Base-by-base conservation (phyloP, 2,113 vertebrate genomes). In the Chaenocephalus aceratus region DNA sequence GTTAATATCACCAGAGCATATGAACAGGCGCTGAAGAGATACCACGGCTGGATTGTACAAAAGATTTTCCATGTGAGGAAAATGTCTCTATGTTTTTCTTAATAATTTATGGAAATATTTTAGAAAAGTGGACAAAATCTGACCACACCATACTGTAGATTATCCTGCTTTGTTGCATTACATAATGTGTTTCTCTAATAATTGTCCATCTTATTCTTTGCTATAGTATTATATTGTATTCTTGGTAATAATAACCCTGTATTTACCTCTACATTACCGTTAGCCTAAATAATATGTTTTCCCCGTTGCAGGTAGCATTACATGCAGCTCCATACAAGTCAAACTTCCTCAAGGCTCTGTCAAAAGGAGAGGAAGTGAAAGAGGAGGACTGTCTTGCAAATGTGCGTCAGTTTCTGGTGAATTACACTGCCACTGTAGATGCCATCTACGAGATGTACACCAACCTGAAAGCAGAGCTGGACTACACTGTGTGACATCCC, bases 381-480 rank as follows among this genome's bases (percentile, higher is more conserved):
- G 97, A 99, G 74, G 98, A 98, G 53, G 96, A 97, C 8, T 99
- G 96, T 84, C 75, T 99, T 65, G 95, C 95, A 53, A 97, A 97
- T 46, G 89, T 97, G 48, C 95, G 94, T 5, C 96, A 96, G 81
- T 99, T 99, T 85, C 88, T 99, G 71, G 82, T 92, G 0, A 97
- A 97, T 79, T 98, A 90, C 87, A 96, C 96, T 0, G 79, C 94
- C 77, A 97, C 96, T 44, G 94, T 99, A 4, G 97, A 99, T 3
- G 95, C 96, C 16, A 97, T 99, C 90, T 99, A 98, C 0, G 96
- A 97, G 54, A 96, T 99, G 97, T 99, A 97, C 93, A 93, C 90
- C 0, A 91, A 93, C 86, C 96, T 97, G 93, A 96, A 97, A 0
- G 98, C 97, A 0, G 97, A 99, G 92, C 95, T 99, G 88, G 96